Percentiles rank a stretch among this genome's conserved stretches.
phyloP scores from a whole-genome alignment of 2,888 invertebrate species.

The Isotomurus palustris region DNA sequence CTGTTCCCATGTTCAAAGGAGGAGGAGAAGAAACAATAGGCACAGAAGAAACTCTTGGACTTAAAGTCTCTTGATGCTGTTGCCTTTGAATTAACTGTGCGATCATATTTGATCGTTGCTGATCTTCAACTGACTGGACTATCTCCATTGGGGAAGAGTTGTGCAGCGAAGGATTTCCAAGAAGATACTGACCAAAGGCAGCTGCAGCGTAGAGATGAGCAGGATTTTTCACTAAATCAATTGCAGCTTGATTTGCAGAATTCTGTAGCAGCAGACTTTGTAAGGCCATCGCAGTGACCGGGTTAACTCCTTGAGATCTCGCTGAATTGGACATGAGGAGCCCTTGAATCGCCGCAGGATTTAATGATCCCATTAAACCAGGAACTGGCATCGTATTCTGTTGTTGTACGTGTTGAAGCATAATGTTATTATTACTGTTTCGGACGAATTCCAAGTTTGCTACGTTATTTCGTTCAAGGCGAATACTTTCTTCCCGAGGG shows the following conservation, averaged over 20 bases:
- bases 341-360: background rate
- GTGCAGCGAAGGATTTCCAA: constrained; percentile 34
- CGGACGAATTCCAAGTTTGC: too few relatives aligned
- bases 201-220: constrained; percentile 38
- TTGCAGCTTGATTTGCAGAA: background rate
- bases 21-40: background rate
- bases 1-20: constrained; percentile 47
- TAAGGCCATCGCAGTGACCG: background rate
- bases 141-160: constrained; percentile 13
- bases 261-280: constrained; percentile 9
- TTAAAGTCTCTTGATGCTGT: background rate
- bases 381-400: too few relatives aligned
- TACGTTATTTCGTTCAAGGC: background rate
- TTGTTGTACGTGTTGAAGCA: too few relatives aligned
- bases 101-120: constrained; percentile 20
- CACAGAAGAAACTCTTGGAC: background rate
- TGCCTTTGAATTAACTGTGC: constrained; percentile 17
- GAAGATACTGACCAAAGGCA: constrained; percentile 40
- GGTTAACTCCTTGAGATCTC: background rate
- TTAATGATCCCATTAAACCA: too few relatives aligned
- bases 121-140: constrained; percentile 32
- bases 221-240: constrained; percentile 15
- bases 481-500: background rate
- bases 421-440: too few relatives aligned
- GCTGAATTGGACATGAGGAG: background rate